Conservation (phyloP, 2,797 vertebrate species). For the Oryzias sinensis region DNA sequence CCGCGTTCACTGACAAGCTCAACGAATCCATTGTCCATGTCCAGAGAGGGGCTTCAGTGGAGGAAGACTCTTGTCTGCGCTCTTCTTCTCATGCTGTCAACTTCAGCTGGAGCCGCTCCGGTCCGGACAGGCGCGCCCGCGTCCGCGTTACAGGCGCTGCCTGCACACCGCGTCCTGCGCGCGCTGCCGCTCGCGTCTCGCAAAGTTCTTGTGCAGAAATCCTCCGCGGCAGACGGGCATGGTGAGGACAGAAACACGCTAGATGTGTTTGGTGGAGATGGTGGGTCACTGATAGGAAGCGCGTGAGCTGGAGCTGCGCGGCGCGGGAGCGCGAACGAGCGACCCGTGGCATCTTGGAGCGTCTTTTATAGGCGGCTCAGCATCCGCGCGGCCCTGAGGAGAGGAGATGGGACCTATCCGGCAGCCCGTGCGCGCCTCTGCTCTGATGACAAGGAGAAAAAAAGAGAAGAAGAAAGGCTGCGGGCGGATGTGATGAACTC, state of each 20-base stretch:
- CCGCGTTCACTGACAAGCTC: constrained; percentile 72
- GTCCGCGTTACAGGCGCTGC: neutral
- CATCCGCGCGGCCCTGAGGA: constrained; percentile 30
- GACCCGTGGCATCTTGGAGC: constrained; percentile 46
- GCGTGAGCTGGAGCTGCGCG: constrained; percentile 3
- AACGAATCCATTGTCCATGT: constrained; percentile 74
- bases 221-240: constrained; percentile 15
- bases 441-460: constrained; percentile 9
- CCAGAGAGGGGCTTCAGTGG: constrained; percentile 12
- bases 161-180: constrained; percentile 27
- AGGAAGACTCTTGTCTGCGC: neutral
- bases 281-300: neutral
- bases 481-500: neutral
- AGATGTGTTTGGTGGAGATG: neutral
- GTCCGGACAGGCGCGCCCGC: constrained; percentile 3
- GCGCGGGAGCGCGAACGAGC: constrained; percentile 22
- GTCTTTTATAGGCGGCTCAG: constrained; percentile 70
- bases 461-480: neutral
- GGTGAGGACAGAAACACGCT: constrained; percentile 2
- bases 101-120: constrained; percentile 25
- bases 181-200: constrained; percentile 15
- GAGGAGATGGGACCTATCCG: constrained; percentile 30
- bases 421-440: constrained; percentile 13
- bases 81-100: constrained; percentile 28
- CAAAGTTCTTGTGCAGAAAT: constrained; percentile 33